Evolutionary conservation across 1,140 invertebrate species (phyloP), one percentile per base, ranked within the genome.

Genomic region (Drosophila virilis): DNA sequence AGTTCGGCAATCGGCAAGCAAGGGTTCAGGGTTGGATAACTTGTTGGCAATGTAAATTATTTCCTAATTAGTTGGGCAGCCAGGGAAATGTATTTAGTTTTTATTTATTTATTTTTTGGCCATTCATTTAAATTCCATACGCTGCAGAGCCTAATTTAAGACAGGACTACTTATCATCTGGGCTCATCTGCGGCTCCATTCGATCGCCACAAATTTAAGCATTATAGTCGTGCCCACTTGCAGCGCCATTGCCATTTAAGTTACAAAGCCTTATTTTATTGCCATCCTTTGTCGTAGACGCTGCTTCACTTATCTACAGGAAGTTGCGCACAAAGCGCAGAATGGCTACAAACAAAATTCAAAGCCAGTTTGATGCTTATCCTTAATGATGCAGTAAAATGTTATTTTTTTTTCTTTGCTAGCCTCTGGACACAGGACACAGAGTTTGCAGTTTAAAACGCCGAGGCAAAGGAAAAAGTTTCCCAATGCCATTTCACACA

Each of bases 351-450:
- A 81, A 80, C 75, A 83, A 62, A 84, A 89, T 84, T 85, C 77
- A 90, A 79, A 77, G 80, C 70, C 72, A 76, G 68, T 78, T 78
- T 78, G 80, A 90, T 90, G 78, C 86, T 90, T 90, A 82, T 90
- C 86, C 86, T 80, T 90, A 90, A 90, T 90, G 86, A 86, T 90
- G 86, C 81, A 85, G 78, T 79, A 79, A 85, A 90, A 89, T 79
- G 86, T 73, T 61, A 68, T 40, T 15, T 58, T 28, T 58, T 28
- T 58, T 13, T 32, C 22, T 70, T 17, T 59, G 12, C 28, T 32
- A 4, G 15, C 32, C 37, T 12, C 35, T 13, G 50, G 50, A 8
- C 43, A 13, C 13, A 28, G 60, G 67, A 66, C 62, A 61, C 59
- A 35, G 43, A 48, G 58, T 66, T 76, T 60, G 42, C 48, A 66